A percentile compares a stretch with the other conserved stretches of the same genome.
Evolutionary conservation across 92 coral and sea anemone species (phyloP).

Genomic region (Meandrina meandrites): DNA sequence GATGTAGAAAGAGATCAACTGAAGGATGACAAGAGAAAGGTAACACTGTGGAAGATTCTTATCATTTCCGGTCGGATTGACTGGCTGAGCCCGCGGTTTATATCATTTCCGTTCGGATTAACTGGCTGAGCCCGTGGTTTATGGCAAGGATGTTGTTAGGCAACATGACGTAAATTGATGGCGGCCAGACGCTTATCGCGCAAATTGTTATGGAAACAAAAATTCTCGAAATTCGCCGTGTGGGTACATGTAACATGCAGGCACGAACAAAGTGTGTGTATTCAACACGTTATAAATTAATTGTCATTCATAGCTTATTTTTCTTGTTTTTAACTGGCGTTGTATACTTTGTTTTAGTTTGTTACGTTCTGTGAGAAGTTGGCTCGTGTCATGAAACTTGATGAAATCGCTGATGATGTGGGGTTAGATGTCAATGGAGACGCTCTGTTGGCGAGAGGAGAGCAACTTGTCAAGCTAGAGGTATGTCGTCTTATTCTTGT

Average conservation of each 20-base stretch:
- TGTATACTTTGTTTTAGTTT: constrained; percentile 53
- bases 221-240: too few species aligned
- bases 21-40: constrained; percentile 93
- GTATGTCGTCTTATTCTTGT: constrained; percentile 24
- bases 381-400: constrained; percentile 90
- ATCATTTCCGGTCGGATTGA: neutral
- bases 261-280: neutral
- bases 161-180: neutral
- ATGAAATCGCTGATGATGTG: constrained; percentile 94
- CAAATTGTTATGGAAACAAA: too few species aligned
- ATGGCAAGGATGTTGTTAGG: neutral
- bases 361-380: constrained; percentile 93
- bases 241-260: neutral
- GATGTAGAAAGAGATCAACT: constrained; percentile 97
- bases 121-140: neutral
- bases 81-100: neutral
- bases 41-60: constrained; percentile 11
- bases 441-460: constrained; percentile 94
- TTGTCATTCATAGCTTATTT: neutral
- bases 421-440: constrained; percentile 98
- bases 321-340: neutral
- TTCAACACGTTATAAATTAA: neutral
- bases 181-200: too few species aligned
- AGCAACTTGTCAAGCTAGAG: constrained; percentile 94
- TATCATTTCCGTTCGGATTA: too few species aligned